A percentile compares a stretch with the other conserved stretches of the same genome.
Conservation (phyloP, 2,113 vertebrate species). For the Petromus typicus region DNA sequence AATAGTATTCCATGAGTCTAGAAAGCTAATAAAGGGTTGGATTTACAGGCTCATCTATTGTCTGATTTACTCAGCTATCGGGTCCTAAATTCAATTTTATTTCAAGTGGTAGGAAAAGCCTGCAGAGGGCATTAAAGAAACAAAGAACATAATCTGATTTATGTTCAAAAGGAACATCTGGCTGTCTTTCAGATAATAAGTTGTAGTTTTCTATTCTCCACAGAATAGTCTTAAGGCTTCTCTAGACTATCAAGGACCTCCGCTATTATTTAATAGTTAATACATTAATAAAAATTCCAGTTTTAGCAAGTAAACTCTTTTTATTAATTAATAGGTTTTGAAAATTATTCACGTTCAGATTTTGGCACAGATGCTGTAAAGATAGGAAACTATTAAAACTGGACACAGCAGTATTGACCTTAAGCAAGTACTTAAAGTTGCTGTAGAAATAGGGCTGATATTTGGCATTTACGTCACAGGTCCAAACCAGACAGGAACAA, state of each 20-base stretch:
- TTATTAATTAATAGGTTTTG: neutral
- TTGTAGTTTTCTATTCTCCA: neutral
- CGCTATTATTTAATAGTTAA: neutral
- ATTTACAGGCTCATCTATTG: neutral
- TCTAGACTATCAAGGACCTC: neutral
- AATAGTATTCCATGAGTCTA: neutral
- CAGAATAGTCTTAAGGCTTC: neutral
- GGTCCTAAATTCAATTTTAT: neutral
- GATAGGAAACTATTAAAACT: neutral
- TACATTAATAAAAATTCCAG: neutral
- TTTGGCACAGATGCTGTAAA: neutral
- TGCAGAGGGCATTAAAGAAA: neutral
- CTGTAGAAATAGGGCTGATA: neutral
- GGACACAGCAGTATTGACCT: neutral
- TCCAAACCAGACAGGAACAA: neutral
- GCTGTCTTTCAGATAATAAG: neutral
- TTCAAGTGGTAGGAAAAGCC: neutral
- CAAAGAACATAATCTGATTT: neutral
- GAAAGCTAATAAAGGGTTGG: neutral
- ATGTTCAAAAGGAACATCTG: slow-evolving; percentile 25
- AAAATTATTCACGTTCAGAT: neutral
- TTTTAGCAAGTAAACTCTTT: neutral
- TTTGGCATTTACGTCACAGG: neutral
- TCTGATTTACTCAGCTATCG: neutral
- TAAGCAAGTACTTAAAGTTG: neutral